phyloP scores from a whole-genome alignment of 2,888 invertebrate species.

The Melitaea athalia region DNA sequence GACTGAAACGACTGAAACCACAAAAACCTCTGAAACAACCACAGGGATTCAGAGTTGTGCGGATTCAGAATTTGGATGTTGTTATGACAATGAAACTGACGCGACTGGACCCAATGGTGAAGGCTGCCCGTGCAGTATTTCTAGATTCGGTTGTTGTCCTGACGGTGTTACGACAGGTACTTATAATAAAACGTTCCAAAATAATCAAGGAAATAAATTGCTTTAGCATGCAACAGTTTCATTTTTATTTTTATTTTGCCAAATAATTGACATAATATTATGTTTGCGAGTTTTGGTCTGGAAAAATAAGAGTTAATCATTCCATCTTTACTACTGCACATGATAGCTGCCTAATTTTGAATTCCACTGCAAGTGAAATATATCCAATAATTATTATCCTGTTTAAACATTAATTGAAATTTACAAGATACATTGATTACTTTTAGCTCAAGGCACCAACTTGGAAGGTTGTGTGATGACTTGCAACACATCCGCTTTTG shows the following conservation, averaged over 20 bases:
- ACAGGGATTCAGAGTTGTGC: slow-evolving; percentile 65
- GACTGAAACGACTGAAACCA: slow-evolving; percentile 33
- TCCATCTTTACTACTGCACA: no score
- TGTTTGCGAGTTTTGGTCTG: background rate
- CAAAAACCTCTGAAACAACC: slow-evolving; percentile 7
- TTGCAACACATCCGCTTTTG: slow-evolving; percentile 87
- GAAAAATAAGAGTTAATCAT: background rate
- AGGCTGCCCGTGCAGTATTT: slow-evolving; percentile 84
- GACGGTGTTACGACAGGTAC: slow-evolving; percentile 85
- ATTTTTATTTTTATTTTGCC: no score
- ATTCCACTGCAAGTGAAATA: no score
- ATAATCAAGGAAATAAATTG: no score
- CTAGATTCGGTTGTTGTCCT: slow-evolving; percentile 88
- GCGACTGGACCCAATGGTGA: slow-evolving; percentile 85
- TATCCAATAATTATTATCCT: no score
- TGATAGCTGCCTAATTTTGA: no score
- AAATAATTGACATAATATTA: no score
- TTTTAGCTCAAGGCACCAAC: slow-evolving; percentile 85
- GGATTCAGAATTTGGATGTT: slow-evolving; percentile 87
- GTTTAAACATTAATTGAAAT: background rate
- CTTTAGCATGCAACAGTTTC: no score
- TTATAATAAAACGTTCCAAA: background rate
- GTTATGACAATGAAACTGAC: slow-evolving; percentile 84
- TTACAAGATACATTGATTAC: background rate
- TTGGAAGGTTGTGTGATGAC: slow-evolving; percentile 88